Evolutionary conservation across 2,888 invertebrate species (phyloP).

Genomic region (Stramonita haemastoma): DNA sequence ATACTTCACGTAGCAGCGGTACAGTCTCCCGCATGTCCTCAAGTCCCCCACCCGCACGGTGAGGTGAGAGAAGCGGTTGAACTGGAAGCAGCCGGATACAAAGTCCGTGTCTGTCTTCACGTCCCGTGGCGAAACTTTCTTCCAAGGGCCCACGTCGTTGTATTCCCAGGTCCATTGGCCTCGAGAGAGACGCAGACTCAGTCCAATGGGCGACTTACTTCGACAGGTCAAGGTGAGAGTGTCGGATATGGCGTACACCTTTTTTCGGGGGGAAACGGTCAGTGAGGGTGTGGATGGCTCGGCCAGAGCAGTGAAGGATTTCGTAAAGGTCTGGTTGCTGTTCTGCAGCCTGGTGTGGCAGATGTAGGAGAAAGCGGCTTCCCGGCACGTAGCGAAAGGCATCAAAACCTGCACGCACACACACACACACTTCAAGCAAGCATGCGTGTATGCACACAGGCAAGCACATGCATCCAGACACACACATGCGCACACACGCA

Average conservation of each 20-base stretch:
- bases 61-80: neutral
- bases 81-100: neutral
- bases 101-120: neutral
- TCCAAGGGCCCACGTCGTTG: neutral
- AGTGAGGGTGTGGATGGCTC: neutral
- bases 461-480: too few species aligned
- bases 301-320: neutral
- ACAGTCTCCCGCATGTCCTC: neutral
- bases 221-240: constrained; percentile 16
- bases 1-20: constrained; percentile 22
- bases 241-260: neutral
- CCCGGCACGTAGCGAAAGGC: neutral
- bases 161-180: neutral
- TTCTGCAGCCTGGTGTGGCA: neutral
- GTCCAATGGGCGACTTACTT: neutral
- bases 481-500: too few species aligned
- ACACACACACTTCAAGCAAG: neutral
- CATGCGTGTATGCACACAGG: neutral
- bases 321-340: neutral
- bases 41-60: neutral
- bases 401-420: neutral
- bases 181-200: neutral
- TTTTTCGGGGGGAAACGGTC: neutral
- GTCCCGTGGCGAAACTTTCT: neutral
- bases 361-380: neutral